Evolutionary conservation across 2,888 invertebrate species (phyloP).

Genomic region (Tetanocera ferruginea): DNA sequence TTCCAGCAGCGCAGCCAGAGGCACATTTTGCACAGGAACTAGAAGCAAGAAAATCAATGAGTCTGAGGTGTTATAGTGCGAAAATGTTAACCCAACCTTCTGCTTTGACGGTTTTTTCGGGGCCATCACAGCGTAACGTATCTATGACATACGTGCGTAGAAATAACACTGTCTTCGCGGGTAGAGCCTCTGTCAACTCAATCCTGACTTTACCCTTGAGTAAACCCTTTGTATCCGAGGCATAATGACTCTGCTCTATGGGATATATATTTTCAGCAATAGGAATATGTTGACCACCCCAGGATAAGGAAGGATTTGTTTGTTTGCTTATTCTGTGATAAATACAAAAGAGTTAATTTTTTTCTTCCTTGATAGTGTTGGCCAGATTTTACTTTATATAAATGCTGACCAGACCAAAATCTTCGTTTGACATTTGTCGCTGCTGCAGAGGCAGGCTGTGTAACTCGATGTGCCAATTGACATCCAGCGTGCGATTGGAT

Average conservation of each 20-base stretch:
- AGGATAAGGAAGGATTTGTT: slow-evolving; percentile 61
- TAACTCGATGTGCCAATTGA: slow-evolving; percentile 55
- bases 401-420: slow-evolving; percentile 42
- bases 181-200: slow-evolving; percentile 43
- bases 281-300: slow-evolving; percentile 62
- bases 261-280: slow-evolving; percentile 55
- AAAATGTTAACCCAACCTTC: slow-evolving; percentile 53
- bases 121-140: slow-evolving; percentile 57
- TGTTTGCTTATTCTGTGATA: slow-evolving; percentile 59
- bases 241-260: slow-evolving; percentile 52
- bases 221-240: slow-evolving; percentile 24
- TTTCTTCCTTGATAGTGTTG: too few relatives aligned
- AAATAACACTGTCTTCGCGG: slow-evolving; percentile 49
- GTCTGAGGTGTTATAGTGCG: not conserved
- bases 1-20: not conserved
- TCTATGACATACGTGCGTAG: slow-evolving; percentile 60
- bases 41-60: not conserved
- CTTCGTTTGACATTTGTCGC: slow-evolving; percentile 3
- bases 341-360: not conserved
- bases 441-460: not conserved
- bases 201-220: slow-evolving; percentile 52
- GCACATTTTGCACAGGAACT: slow-evolving; percentile 4
- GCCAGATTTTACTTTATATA: slow-evolving; percentile 48
- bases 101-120: slow-evolving; percentile 52
- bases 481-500: slow-evolving; percentile 55